These are phyloP conservation scores for Pentamera pediparva DNA, from an alignment of 53 echinoderm and acorn worm species.

Conservation along the genomic window DNA sequence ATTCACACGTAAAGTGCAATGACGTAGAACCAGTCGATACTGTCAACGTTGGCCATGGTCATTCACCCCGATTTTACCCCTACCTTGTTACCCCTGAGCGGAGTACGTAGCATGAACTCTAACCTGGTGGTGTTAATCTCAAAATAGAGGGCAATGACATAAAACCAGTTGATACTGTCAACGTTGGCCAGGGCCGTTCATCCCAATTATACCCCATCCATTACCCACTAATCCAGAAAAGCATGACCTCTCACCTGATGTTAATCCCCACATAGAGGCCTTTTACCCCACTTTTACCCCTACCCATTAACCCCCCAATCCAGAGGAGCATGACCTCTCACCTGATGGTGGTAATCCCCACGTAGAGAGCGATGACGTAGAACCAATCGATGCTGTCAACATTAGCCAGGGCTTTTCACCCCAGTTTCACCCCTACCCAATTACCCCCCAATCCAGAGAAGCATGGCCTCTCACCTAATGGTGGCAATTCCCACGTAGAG, in stretches of 20 bases:
- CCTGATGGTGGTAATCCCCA: constrained; percentile 94
- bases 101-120: no score
- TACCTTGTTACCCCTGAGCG: no score
- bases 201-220: constrained; percentile 73
- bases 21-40: constrained; percentile 91
- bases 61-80: no score
- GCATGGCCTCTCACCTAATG: constrained; percentile 61
- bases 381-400: constrained; percentile 92
- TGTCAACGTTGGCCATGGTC: constrained; percentile 73
- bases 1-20: constrained; percentile 72
- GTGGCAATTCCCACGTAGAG: constrained; percentile 86
- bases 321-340: no score
- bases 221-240: no score
- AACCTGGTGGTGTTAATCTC: constrained; percentile 89
- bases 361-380: constrained; percentile 70
- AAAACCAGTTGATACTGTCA: constrained; percentile 77
- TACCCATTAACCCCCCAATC: no score
- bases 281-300: constrained; percentile 69
- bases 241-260: constrained; percentile 91
- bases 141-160: constrained; percentile 66
- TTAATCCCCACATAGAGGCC: constrained; percentile 87
- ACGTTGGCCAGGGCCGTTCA: constrained; percentile 72
- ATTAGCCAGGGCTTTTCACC: constrained; percentile 72
- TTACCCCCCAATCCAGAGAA: no score
- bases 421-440: no score